Conservation (phyloP, 2,797 vertebrate species). For the Pachyuromys duprasi region DNA sequence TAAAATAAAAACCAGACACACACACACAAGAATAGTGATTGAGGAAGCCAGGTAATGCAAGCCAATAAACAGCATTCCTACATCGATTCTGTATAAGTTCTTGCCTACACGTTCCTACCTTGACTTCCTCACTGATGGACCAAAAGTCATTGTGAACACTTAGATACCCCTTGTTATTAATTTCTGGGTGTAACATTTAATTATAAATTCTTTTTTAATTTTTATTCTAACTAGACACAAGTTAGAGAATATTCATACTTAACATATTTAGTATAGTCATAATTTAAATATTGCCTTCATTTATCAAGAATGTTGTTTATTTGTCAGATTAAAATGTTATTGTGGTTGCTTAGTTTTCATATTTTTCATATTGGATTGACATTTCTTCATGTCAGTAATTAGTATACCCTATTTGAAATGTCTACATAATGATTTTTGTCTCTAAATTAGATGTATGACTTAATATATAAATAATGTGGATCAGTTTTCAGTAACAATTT, state of each 20-base stretch:
- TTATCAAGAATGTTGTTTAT: conserved; percentile 40
- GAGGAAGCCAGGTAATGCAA: not conserved
- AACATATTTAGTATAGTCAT: not conserved
- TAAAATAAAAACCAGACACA: too few species aligned
- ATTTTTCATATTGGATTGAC: conserved; percentile 57
- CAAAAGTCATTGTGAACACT: not conserved
- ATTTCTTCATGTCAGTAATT: conserved; percentile 52
- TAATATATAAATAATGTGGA: not conserved
- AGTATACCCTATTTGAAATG: not conserved
- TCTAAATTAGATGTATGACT: conserved; percentile 42
- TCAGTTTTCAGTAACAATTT: conserved; percentile 44
- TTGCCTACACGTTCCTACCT: not conserved
- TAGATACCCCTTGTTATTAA: not conserved
- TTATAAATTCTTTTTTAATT: not conserved
- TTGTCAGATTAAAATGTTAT: not conserved
- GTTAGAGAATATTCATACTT: not conserved
- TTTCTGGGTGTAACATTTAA: conserved; percentile 16
- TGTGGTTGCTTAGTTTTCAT: not conserved
- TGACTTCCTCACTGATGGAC: not conserved
- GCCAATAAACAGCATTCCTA: not conserved
- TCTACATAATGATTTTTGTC: not conserved
- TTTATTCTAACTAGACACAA: not conserved
- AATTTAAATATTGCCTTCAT: conserved; percentile 13
- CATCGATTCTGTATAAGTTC: not conserved
- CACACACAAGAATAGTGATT: not conserved